These are phyloP conservation scores for Luehdorfia chinensis DNA, from an alignment of 1,140 invertebrate species.

Conservation along the genomic window DNA sequence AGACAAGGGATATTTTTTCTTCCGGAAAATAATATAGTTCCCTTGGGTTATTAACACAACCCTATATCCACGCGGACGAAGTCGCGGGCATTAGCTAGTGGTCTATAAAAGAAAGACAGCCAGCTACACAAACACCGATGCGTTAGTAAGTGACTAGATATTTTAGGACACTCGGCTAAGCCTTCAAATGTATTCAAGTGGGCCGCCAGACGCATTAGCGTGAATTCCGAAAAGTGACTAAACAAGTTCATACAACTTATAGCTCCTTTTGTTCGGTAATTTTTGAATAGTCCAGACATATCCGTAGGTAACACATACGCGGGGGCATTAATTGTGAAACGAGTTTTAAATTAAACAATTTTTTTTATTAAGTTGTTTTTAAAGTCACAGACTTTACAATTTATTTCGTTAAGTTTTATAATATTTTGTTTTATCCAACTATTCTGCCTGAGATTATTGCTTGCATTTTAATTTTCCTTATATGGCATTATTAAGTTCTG, in stretches of 20 bases:
- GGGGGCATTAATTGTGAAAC: slow-evolving; percentile 3
- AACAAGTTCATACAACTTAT: slow-evolving; percentile 33
- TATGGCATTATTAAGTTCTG: too few species aligned
- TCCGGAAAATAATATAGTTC: too few species aligned
- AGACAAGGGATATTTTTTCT: too few species aligned
- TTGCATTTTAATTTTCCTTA: too few species aligned
- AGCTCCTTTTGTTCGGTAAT: slow-evolving; percentile 39
- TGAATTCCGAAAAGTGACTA: slow-evolving; percentile 46
- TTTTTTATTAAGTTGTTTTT: too few species aligned
- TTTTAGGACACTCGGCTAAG: slow-evolving; percentile 26
- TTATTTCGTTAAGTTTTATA: too few species aligned
- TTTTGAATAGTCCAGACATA: slow-evolving; percentile 23
- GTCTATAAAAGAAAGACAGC: not conserved
- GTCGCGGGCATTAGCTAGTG: too few species aligned
- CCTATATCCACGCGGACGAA: too few species aligned
- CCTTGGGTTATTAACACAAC: too few species aligned
- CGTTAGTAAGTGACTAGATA: slow-evolving; percentile 23
- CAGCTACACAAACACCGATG: slow-evolving; percentile 8
- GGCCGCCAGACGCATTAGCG: slow-evolving; percentile 57
- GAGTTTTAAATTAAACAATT: slow-evolving; percentile 14
- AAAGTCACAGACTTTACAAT: too few species aligned
- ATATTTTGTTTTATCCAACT: too few species aligned
- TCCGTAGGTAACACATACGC: not conserved
- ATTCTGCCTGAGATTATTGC: too few species aligned
- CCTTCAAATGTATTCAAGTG: slow-evolving; percentile 37